A percentile compares a stretch with the other conserved stretches of the same genome.
Conservation (phyloP, 2,113 vertebrate genomes). For the Orycteropus afer region DNA sequence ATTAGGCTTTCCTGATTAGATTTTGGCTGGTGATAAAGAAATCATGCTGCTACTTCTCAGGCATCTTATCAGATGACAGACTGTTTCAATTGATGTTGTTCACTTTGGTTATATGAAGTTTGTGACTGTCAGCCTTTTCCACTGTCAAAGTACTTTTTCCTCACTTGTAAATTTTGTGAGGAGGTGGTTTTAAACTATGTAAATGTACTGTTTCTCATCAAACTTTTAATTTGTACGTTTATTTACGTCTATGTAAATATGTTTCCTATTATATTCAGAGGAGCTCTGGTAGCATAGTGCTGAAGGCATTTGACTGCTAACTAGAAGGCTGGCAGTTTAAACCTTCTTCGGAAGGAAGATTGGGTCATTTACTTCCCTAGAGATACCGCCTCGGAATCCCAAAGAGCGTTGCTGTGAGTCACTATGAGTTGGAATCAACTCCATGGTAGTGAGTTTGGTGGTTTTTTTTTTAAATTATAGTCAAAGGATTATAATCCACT, state of each 20-base stretch:
- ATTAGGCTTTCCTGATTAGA: constrained; percentile 2
- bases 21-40: not conserved
- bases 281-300: no score
- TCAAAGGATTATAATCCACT: not conserved
- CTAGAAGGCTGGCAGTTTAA: no score
- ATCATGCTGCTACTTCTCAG: not conserved
- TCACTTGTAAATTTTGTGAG: not conserved
- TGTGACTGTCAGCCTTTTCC: not conserved
- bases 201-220: constrained; percentile 42
- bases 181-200: constrained; percentile 46
- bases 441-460: no score
- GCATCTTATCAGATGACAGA: not conserved
- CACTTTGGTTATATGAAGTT: not conserved
- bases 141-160: not conserved
- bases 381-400: no score
- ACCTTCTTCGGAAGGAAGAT: no score
- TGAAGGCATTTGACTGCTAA: no score
- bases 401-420: no score
- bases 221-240: constrained; percentile 6
- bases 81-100: not conserved
- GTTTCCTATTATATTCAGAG: not conserved
- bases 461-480: no score
- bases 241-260: not conserved
- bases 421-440: no score
- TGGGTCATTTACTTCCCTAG: no score